Percentiles rank a stretch among this genome's conserved stretches.
Evolutionary conservation across 1,140 invertebrate genomes (phyloP).

Genomic region (Scaptomyza pallida): DNA sequence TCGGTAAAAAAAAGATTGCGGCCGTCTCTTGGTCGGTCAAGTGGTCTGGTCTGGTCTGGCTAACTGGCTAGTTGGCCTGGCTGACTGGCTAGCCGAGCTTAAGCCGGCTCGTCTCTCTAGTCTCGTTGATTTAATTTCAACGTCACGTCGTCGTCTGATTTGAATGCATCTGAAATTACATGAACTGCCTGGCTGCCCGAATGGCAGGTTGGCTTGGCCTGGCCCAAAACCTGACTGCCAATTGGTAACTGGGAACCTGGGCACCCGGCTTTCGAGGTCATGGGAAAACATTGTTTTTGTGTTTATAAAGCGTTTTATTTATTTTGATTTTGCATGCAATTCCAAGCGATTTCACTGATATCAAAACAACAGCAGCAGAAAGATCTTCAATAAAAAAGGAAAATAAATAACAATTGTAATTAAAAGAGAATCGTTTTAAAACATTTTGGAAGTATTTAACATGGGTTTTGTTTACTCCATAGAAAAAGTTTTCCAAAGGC

Average conservation of each 20-base stretch:
- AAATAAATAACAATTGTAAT: constrained; percentile 26
- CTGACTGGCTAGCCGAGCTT: constrained; percentile 26
- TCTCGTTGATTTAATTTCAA: constrained; percentile 82
- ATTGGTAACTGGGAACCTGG: constrained; percentile 41
- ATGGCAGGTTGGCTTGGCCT: neutral
- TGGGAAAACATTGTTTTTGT: constrained; percentile 65
- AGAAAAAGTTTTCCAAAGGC: too few relatives aligned
- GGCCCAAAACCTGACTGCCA: constrained; percentile 24
- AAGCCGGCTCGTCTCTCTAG: constrained; percentile 62
- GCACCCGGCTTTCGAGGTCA: constrained; percentile 65
- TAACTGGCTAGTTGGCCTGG: constrained; percentile 29
- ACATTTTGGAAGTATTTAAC: neutral
- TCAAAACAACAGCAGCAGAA: constrained; percentile 1
- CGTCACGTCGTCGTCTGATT: constrained; percentile 75
- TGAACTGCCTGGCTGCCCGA: constrained; percentile 16
- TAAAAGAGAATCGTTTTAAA: neutral
- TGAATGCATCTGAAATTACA: constrained; percentile 69
- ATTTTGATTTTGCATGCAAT: constrained; percentile 57
- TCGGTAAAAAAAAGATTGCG: constrained; percentile 17
- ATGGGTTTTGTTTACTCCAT: too few relatives aligned
- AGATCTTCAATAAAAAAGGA: neutral
- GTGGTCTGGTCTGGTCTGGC: constrained; percentile 51
- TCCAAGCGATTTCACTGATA: constrained; percentile 8
- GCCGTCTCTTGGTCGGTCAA: constrained; percentile 59
- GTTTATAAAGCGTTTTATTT: constrained; percentile 52